Percentiles rank a stretch among this genome's conserved stretches.
Evolutionary conservation across 2,888 invertebrate genomes (phyloP).

Genomic region (Sarcophaga subvicina): DNA sequence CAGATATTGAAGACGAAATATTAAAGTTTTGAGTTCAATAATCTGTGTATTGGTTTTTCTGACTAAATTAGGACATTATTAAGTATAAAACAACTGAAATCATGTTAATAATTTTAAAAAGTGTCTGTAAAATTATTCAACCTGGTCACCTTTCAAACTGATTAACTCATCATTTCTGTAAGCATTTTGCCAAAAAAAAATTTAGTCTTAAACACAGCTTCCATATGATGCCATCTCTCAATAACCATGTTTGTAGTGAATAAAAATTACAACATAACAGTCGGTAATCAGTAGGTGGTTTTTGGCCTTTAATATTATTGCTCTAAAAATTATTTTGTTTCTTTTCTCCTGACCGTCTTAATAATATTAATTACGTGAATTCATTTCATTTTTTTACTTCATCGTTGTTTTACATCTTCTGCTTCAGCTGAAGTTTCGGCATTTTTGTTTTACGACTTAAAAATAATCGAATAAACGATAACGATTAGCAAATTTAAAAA

Average conservation of each 20-base stretch:
- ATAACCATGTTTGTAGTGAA: conserved; percentile 11
- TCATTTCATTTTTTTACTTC: background rate
- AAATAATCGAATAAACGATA: conserved; percentile 34
- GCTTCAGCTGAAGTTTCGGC: background rate
- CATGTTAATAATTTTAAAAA: too few species aligned
- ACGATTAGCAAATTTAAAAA: conserved; percentile 19
- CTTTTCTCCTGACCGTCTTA: background rate
- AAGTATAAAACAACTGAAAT: too few species aligned
- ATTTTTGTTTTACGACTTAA: background rate
- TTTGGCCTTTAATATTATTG: background rate
- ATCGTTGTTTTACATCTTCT: background rate
- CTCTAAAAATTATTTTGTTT: background rate
- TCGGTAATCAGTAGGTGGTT: conserved; percentile 24
- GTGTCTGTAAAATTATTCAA: background rate
- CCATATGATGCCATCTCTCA: background rate
- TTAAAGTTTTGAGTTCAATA: too few species aligned
- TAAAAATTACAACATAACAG: conserved; percentile 20
- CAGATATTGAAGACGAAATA: too few species aligned
- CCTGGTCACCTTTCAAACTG: background rate
- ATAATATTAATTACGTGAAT: background rate
- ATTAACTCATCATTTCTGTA: background rate
- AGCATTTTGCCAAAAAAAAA: background rate
- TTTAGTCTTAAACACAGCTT: background rate
- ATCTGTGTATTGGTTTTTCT: too few species aligned
- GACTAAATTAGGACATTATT: too few species aligned